A percentile compares a stretch with the other conserved stretches of the same genome.
Evolutionary conservation across 1,140 invertebrate genomes (phyloP).

Genomic region (Vanessa atalanta): DNA sequence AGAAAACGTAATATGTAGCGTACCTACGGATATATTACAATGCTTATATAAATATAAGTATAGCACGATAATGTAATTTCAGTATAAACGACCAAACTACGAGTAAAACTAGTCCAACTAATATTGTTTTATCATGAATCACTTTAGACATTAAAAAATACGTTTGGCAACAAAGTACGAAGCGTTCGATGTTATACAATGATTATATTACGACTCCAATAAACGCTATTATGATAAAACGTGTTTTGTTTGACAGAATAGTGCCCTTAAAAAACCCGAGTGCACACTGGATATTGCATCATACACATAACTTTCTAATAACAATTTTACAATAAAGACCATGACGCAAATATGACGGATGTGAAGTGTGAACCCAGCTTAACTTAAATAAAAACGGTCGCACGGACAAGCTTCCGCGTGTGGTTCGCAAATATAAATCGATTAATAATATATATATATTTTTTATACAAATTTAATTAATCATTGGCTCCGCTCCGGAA

Average conservation of each 20-base stretch:
- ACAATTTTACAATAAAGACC: background rate
- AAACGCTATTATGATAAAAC: slow-evolving; percentile 2
- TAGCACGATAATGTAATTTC: slow-evolving; percentile 21
- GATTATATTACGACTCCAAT: background rate
- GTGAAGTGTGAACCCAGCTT: slow-evolving; percentile 11
- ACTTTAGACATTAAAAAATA: background rate
- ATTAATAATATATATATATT: slow-evolving; percentile 23
- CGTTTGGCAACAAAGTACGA: slow-evolving; percentile 26
- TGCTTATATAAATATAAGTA: slow-evolving; percentile 14
- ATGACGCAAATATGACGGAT: slow-evolving; percentile 9
- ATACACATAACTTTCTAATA: background rate
- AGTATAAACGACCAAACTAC: slow-evolving; percentile 31
- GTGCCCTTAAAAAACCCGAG: background rate
- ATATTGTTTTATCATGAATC: slow-evolving; percentile 2
- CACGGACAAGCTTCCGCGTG: slow-evolving; percentile 27
- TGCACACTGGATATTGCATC: background rate
- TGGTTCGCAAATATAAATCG: slow-evolving; percentile 15
- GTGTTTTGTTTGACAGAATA: background rate
- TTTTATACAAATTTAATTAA: slow-evolving; percentile 34
- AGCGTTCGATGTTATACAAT: slow-evolving; percentile 17
- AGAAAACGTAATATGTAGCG: slow-evolving; percentile 43
- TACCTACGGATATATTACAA: slow-evolving; percentile 39
- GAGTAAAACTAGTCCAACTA: slow-evolving; percentile 30
- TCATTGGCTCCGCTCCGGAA: slow-evolving; percentile 41
- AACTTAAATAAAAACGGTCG: slow-evolving; percentile 11